These are phyloP conservation scores for Planiliza haematocheilus DNA, from an alignment of 2,113 vertebrate species.

Conservation along the genomic window DNA sequence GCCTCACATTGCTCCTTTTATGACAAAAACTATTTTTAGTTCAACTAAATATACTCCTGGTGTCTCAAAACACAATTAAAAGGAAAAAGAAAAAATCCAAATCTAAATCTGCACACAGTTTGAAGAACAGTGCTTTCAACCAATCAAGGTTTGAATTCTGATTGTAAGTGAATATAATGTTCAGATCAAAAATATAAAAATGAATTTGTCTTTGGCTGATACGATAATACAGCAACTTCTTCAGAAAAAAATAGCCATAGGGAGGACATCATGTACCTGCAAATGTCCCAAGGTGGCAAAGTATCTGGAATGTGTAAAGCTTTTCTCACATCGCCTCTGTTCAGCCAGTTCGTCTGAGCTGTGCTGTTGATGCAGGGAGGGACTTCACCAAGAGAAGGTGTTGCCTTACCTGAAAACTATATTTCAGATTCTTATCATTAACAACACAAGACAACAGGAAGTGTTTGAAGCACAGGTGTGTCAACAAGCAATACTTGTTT, in stretches of 20 bases:
- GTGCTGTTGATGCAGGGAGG: slow-evolving; percentile 84
- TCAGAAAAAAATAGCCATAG: not conserved
- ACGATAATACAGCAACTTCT: not conserved
- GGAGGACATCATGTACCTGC: slow-evolving; percentile 73
- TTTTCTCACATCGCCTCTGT: slow-evolving; percentile 81
- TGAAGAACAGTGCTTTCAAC: too few species aligned
- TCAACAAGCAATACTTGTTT: not conserved
- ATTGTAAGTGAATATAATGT: too few species aligned
- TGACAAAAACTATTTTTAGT: not conserved
- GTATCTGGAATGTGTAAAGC: slow-evolving; percentile 81
- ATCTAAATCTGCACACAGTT: not conserved
- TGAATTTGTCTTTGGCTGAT: too few species aligned
- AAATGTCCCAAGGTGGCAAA: slow-evolving; percentile 81
- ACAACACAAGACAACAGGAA: not conserved
- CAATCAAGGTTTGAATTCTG: not conserved
- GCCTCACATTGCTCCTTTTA: too few species aligned
- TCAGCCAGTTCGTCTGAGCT: slow-evolving; percentile 82
- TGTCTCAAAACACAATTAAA: not conserved
- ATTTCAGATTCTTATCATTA: not conserved
- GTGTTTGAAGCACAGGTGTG: not conserved
- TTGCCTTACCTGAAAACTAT: slow-evolving; percentile 33
- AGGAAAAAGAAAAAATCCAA: not conserved
- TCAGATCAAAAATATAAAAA: too few species aligned
- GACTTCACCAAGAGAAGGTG: slow-evolving; percentile 40
- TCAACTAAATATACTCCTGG: not conserved